A percentile compares a stretch with the other conserved stretches of the same genome.
Conservation (phyloP, 1,140 invertebrate genomes). For the Musca vetustissima region DNA sequence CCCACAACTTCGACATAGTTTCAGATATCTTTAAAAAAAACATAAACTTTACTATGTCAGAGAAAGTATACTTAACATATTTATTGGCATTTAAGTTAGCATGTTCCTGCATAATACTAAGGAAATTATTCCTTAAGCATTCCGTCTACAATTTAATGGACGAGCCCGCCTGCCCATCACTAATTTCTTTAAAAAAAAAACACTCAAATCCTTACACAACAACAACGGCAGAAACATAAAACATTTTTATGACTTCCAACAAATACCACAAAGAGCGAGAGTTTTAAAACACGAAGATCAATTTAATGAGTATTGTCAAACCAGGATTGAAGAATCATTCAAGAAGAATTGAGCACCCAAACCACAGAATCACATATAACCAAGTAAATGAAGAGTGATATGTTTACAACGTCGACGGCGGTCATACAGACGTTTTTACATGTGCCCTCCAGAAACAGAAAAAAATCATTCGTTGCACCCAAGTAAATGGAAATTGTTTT, state of each 20-base stretch:
- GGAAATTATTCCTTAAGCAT: too few relatives aligned
- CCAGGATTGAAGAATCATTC: not conserved
- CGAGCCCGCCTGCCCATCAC: too few relatives aligned
- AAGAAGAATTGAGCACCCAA: not conserved
- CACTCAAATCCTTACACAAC: not conserved
- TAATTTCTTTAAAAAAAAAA: too few relatives aligned
- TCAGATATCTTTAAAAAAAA: too few relatives aligned
- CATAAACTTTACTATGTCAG: too few relatives aligned
- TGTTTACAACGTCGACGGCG: too few relatives aligned
- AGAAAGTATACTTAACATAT: too few relatives aligned
- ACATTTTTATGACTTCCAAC: conserved; percentile 5
- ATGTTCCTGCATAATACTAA: too few relatives aligned
- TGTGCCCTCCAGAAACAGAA: conserved; percentile 18
- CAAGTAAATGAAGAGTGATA: too few relatives aligned
- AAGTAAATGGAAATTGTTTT: not conserved
- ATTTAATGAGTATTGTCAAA: conserved; percentile 19
- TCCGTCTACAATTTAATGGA: too few relatives aligned
- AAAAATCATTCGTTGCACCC: not conserved
- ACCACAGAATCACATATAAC: not conserved
- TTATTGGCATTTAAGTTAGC: too few relatives aligned
- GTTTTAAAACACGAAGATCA: not conserved
- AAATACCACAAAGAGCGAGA: not conserved
- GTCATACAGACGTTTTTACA: not conserved
- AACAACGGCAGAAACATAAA: conserved; percentile 4
- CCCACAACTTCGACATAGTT: too few relatives aligned